phyloP scores from a whole-genome alignment of 2,113 vertebrate genomes.

The Trematomus loennbergii region DNA sequence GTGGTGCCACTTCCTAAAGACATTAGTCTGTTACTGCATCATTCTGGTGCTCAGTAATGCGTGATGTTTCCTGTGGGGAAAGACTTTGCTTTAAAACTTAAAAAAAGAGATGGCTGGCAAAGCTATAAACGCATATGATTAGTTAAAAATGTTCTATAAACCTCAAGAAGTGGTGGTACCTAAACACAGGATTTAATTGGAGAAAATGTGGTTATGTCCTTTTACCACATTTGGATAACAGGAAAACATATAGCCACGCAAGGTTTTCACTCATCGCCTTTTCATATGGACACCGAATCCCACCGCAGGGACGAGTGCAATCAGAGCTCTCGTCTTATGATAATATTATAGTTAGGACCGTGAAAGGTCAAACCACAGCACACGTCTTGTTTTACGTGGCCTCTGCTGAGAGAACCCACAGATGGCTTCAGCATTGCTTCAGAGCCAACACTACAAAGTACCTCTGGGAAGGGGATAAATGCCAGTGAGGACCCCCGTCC shows the following conservation, averaged over 20 bases:
- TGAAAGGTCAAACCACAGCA: constrained; percentile 84
- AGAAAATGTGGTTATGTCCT: not conserved
- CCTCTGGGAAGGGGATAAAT: constrained; percentile 63
- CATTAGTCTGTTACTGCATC: constrained; percentile 35
- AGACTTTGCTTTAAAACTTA: too few species aligned
- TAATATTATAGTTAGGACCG: constrained; percentile 85
- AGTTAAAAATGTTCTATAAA: not conserved
- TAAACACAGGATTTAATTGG: not conserved
- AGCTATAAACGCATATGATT: not conserved
- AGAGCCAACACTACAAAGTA: constrained; percentile 62
- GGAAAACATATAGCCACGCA: constrained; percentile 34
- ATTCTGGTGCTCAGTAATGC: constrained; percentile 21
- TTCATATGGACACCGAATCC: constrained; percentile 64
- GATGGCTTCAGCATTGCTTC: constrained; percentile 76
- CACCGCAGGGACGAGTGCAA: constrained; percentile 69
- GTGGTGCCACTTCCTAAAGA: constrained; percentile 65
- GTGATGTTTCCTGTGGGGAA: constrained; percentile 1
- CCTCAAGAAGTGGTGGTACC: too few species aligned
- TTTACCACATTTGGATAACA: constrained; percentile 19
- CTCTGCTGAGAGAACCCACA: constrained; percentile 70
- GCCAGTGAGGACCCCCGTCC: constrained; percentile 34
- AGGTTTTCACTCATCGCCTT: constrained; percentile 47
- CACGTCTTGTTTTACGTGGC: constrained; percentile 77
- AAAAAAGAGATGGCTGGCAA: not conserved
- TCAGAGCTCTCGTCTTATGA: constrained; percentile 77